A percentile compares a stretch with the other conserved stretches of the same genome.
phyloP scores from a whole-genome alignment of 2,888 invertebrate species.

The Macroteleia sp. region DNA sequence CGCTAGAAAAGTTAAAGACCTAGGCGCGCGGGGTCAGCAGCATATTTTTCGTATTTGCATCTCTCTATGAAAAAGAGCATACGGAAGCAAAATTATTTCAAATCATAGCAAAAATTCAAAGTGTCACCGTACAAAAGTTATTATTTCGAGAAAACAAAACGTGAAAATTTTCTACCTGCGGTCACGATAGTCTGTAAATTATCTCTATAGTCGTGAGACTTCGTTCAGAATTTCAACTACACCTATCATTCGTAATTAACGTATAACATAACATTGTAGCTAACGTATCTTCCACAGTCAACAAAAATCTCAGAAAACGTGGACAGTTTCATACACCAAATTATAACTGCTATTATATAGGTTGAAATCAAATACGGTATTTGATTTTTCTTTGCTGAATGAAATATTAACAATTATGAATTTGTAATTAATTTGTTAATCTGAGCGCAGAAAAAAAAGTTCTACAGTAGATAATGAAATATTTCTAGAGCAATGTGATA shows the following conservation, averaged over 20 bases:
- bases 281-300: too few species aligned
- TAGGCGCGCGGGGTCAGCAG: conserved; percentile 62
- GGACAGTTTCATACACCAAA: too few species aligned
- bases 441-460: too few species aligned
- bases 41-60: conserved; percentile 32
- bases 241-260: conserved; percentile 34
- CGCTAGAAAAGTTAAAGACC: conserved; percentile 60
- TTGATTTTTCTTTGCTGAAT: conserved; percentile 14
- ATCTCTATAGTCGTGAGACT: conserved; percentile 40
- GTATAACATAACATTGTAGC: too few species aligned
- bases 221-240: conserved; percentile 31
- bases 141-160: conserved; percentile 38
- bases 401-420: background rate
- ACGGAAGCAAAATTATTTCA: conserved; percentile 14
- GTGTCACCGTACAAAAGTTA: conserved; percentile 13
- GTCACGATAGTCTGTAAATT: conserved; percentile 36
- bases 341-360: conserved; percentile 2
- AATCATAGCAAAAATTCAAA: conserved; percentile 30
- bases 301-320: too few species aligned
- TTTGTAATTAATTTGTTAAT: background rate
- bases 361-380: conserved; percentile 2
- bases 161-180: conserved; percentile 25
- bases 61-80: conserved; percentile 27
- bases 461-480: too few species aligned
- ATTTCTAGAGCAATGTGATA: too few species aligned